A percentile compares a stretch with the other conserved stretches of the same genome.
Conservation (phyloP, 2,113 vertebrate species). For the Phylloscopus whistleri region DNA sequence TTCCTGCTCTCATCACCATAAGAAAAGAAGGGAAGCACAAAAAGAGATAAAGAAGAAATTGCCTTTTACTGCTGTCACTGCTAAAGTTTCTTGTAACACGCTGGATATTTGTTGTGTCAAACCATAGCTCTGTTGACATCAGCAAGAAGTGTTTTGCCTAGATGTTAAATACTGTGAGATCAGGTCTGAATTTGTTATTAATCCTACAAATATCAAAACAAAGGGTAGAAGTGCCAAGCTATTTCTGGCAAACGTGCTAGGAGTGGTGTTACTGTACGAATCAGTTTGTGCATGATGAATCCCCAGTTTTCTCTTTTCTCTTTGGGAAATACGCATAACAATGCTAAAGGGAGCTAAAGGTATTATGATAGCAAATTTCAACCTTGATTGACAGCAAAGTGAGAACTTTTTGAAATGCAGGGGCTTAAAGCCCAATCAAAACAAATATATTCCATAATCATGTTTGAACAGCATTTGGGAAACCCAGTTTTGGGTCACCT, state of each 20-base stretch:
- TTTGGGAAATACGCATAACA: neutral
- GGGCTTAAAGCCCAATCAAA: neutral
- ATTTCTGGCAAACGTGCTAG: neutral
- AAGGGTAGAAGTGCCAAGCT: slow-evolving; percentile 1
- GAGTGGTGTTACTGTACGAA: neutral
- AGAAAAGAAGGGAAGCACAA: neutral
- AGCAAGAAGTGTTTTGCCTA: neutral
- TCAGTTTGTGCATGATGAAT: neutral
- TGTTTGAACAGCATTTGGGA: neutral
- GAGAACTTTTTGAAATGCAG: neutral
- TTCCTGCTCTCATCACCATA: neutral
- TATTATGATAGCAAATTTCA: slow-evolving; percentile 5
- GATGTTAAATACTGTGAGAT: slow-evolving; percentile 1
- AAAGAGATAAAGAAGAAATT: neutral
- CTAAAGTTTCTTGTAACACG: neutral
- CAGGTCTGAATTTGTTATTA: neutral
- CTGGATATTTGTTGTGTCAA: neutral
- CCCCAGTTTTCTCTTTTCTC: neutral
- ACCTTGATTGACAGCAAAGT: neutral
- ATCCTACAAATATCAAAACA: slow-evolving; percentile 6
- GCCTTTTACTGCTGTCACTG: neutral
- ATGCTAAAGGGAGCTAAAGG: neutral
- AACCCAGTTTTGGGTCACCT: neutral
- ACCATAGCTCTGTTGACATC: neutral
- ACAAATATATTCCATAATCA: neutral